Conservation (phyloP, 2,797 vertebrate species). For the Chanos chanos region DNA sequence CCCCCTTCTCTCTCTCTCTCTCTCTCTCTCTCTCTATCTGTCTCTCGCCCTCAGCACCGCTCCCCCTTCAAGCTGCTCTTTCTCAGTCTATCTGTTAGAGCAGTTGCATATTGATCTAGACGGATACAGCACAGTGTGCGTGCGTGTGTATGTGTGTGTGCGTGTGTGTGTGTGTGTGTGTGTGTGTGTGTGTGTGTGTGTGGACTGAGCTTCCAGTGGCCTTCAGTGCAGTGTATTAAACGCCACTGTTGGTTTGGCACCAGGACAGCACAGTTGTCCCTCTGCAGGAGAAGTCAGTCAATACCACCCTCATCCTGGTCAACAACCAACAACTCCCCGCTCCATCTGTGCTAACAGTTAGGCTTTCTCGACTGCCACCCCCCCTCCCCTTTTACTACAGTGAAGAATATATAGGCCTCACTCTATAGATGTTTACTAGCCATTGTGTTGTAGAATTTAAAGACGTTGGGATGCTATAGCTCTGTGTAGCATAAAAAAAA, state of each 20-base stretch:
- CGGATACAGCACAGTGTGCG: constrained; percentile 64
- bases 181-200: constrained; percentile 40
- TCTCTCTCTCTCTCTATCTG: constrained; percentile 33
- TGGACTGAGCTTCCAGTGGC: constrained; percentile 55
- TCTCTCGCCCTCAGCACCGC: constrained; percentile 35
- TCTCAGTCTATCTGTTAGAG: constrained; percentile 59
- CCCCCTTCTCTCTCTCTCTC: constrained; percentile 11
- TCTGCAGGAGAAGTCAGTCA: constrained; percentile 68
- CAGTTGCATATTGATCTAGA: constrained; percentile 72
- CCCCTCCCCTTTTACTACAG: too few species aligned
- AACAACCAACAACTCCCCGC: constrained; percentile 75
- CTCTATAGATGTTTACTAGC: too few species aligned
- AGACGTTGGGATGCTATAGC: too few species aligned
- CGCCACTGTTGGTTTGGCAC: constrained; percentile 76
- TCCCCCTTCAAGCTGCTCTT: constrained; percentile 33
- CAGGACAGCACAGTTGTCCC: constrained; percentile 67
- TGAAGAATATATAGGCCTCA: too few species aligned
- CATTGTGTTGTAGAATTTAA: too few species aligned
- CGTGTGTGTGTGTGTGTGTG: constrained; percentile 44
- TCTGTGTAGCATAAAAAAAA: too few species aligned
- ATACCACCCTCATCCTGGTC: constrained; percentile 74
- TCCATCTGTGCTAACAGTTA: constrained; percentile 61
- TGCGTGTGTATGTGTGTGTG: constrained; percentile 25
- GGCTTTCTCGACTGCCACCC: too few species aligned
- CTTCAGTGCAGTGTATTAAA: constrained; percentile 78